These are phyloP conservation scores for Phoxinus dragarum DNA, from an alignment of 2,797 vertebrate species.

Conservation along the genomic window DNA sequence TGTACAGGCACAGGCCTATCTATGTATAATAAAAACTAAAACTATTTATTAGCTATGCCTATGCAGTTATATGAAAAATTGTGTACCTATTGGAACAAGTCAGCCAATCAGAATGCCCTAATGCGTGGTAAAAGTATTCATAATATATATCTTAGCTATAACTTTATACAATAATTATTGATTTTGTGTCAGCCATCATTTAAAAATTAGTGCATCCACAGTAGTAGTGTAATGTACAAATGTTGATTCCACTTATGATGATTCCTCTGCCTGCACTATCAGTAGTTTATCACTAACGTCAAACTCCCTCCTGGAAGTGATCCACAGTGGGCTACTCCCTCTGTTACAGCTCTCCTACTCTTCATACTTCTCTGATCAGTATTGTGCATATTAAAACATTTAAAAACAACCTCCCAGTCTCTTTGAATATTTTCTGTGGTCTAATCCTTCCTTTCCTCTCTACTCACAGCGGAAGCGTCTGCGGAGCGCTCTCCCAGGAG, in stretches of 20 bases:
- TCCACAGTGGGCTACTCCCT: neutral
- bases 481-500: constrained; percentile 92
- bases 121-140: neutral
- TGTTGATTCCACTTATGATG: neutral
- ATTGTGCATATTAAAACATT: neutral
- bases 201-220: neutral
- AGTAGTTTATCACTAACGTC: neutral
- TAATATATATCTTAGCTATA: constrained; percentile 5
- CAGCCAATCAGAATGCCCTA: neutral
- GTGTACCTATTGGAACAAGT: neutral
- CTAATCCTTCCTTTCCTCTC: neutral
- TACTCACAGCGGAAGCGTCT: constrained; percentile 82
- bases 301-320: neutral
- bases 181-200: constrained; percentile 10
- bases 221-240: neutral
- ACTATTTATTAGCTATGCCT: neutral
- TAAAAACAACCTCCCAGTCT: neutral
- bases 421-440: neutral
- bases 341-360: neutral
- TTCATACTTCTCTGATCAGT: neutral
- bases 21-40: too few relatives aligned
- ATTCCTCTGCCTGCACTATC: neutral
- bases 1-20: too few relatives aligned
- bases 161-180: constrained; percentile 8
- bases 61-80: neutral